Percentiles rank a stretch among this genome's conserved stretches.
These are phyloP conservation scores for Ecliptopera silaceata DNA, from an alignment of 2,888 invertebrate genomes.

Conservation along the genomic window DNA sequence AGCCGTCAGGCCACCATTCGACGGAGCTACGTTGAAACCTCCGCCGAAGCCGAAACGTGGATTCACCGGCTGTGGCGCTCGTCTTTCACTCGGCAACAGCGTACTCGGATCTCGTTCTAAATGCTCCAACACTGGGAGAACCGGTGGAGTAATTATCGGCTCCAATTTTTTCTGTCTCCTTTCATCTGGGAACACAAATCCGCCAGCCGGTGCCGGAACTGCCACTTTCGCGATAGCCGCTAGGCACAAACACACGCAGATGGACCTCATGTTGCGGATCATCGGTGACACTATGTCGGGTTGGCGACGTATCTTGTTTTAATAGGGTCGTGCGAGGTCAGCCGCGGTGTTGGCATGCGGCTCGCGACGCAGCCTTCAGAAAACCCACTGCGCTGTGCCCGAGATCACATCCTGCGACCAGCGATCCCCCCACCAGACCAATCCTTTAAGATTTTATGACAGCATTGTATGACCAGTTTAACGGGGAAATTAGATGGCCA, in stretches of 20 bases:
- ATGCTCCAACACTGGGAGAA: slow-evolving; percentile 76
- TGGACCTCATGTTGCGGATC: slow-evolving; percentile 69
- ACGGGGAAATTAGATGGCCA: slow-evolving; percentile 53
- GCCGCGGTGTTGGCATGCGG: slow-evolving; percentile 77
- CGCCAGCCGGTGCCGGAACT: slow-evolving; percentile 60
- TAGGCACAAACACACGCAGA: slow-evolving; percentile 60
- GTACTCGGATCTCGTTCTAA: slow-evolving; percentile 79
- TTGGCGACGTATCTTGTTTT: slow-evolving; percentile 72
- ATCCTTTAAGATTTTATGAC: slow-evolving; percentile 66
- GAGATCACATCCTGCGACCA: slow-evolving; percentile 69
- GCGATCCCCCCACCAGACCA: slow-evolving; percentile 63
- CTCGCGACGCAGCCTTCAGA: slow-evolving; percentile 82
- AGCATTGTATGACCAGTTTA: slow-evolving; percentile 60
- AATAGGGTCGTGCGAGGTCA: slow-evolving; percentile 80
- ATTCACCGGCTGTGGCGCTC: slow-evolving; percentile 45
- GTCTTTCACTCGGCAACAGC: slow-evolving; percentile 62
- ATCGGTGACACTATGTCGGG: slow-evolving; percentile 65
- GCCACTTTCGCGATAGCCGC: slow-evolving; percentile 47
- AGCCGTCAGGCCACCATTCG: slow-evolving; percentile 69
- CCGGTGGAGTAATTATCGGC: slow-evolving; percentile 76
- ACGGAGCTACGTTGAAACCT: slow-evolving; percentile 71
- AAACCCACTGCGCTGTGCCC: slow-evolving; percentile 76
- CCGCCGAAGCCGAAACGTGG: slow-evolving; percentile 69
- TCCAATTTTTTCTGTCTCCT: slow-evolving; percentile 63
- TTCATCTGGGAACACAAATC: slow-evolving; percentile 72